These are phyloP conservation scores for Leptinotarsa defecta DNA, from an alignment of 1,140 invertebrate species.

Conservation along the genomic window DNA sequence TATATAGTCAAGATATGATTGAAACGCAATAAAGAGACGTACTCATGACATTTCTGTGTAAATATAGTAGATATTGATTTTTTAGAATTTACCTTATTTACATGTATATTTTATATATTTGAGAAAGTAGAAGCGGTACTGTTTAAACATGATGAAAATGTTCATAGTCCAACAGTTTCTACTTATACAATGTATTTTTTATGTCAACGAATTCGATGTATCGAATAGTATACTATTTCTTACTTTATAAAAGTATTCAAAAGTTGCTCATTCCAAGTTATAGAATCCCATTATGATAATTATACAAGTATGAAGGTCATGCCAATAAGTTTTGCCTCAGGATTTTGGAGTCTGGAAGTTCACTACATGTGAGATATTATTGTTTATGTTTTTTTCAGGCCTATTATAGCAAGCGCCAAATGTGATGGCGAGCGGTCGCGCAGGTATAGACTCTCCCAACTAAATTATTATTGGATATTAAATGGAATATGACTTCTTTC, in stretches of 20 bases:
- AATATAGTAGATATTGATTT: conserved; percentile 23
- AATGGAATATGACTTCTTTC: too few species aligned
- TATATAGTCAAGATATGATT: conserved; percentile 28
- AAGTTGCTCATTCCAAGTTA: neutral
- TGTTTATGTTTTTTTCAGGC: too few species aligned
- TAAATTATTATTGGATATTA: too few species aligned
- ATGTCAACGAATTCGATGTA: neutral
- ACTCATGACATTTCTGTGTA: conserved; percentile 18
- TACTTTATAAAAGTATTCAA: neutral
- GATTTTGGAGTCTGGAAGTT: too few species aligned
- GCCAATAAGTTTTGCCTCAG: neutral
- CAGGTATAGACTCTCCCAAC: too few species aligned
- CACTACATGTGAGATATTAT: too few species aligned
- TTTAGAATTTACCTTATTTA: conserved; percentile 21
- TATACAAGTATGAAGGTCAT: neutral
- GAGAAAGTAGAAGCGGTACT: neutral
- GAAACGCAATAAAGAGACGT: conserved; percentile 29
- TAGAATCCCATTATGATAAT: neutral
- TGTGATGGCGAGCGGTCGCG: too few species aligned
- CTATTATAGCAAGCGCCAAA: too few species aligned
- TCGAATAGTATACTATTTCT: neutral
- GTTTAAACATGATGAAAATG: neutral
- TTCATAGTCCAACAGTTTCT: neutral
- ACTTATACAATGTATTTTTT: conserved; percentile 7
- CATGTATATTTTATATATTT: conserved; percentile 20